Conservation (phyloP, 2,113 vertebrate genomes). For the Lasiurus borealis region DNA sequence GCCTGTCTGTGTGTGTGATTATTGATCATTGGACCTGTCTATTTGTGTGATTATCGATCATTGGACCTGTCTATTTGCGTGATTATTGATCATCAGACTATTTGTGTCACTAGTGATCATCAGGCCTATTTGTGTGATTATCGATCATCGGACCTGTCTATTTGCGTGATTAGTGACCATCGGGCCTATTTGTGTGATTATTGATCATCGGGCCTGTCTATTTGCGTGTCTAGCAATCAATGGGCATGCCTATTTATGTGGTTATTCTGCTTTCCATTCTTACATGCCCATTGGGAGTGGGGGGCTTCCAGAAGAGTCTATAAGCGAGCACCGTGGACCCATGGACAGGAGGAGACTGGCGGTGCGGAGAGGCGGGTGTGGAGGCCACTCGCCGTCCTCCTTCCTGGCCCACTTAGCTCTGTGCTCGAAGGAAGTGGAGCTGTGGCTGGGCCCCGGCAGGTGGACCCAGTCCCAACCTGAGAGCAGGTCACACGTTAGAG, state of each 20-base stretch:
- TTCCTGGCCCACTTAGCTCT: neutral
- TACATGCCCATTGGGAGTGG: neutral
- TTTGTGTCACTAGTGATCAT: neutral
- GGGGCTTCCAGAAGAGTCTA: neutral
- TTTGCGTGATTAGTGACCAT: no score
- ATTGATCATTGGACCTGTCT: no score
- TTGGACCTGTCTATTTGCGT: neutral
- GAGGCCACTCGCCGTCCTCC: neutral
- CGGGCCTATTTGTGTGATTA: no score
- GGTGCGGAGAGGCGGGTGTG: neutral
- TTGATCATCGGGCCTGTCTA: no score
- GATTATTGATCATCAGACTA: no score
- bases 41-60: no score
- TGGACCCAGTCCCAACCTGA: neutral
- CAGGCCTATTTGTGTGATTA: no score
- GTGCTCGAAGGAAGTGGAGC: neutral
- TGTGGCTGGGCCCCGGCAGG: accelerated
- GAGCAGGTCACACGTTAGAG: neutral
- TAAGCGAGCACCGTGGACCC: neutral
- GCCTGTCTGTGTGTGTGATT: no score
- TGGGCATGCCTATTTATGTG: no score
- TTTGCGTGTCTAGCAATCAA: no score
- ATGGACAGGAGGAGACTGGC: neutral
- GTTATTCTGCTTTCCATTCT: neutral
- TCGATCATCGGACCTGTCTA: no score